Evolutionary conservation across 2,888 invertebrate genomes (phyloP), one percentile per base, ranked within the genome.

Genomic region (Lysandra coridon): DNA sequence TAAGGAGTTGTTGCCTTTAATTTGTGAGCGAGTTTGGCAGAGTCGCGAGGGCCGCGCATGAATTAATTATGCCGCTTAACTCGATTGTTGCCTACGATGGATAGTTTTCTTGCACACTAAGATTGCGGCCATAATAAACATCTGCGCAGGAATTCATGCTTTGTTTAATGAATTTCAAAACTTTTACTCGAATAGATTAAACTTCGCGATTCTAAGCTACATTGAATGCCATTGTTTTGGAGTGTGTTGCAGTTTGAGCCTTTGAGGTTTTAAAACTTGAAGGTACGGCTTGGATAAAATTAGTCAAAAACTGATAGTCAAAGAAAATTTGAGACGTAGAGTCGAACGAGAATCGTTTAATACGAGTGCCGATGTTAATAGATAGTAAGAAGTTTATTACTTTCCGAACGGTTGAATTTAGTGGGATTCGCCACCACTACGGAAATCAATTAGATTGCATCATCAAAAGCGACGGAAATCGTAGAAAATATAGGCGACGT

Each of bases 21-120:
- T 83, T 82, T 80, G 80, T 81, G 79, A 82, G 81, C 80, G 80
- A 80, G 78, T 80, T 79, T 81, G 82, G 81, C 82, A 81, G 82
- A 83, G 83, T 82, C 84, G 80, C 81, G 84, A 82, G 82, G 81
- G 77, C 30, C 60, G 78, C 81, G 83, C 81, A 87, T 90, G 88
- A 90, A 90, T 90, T 89, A 88, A 89, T 90, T 87, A 90, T 87
- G 82, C 80, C 84, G 81, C 83, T 80, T 84, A 85, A 84, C 82
- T 83, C 84, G 83, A 82, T 83, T 83, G 86, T 85, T 86, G 84
- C 88, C 86, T 84, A 81, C 83, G 85, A 84, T 86, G 83, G 80
- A 84, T 85, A 87, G 86, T 87, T 85, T 81, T 82, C 83, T 83
- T 83, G 82, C 80, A 62, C 81, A 76, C 76, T 81, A 69, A 77